Evolutionary conservation across 2,113 vertebrate species (phyloP), one percentile per base, ranked within the genome.

Genomic region (Manacus vitellinus): DNA sequence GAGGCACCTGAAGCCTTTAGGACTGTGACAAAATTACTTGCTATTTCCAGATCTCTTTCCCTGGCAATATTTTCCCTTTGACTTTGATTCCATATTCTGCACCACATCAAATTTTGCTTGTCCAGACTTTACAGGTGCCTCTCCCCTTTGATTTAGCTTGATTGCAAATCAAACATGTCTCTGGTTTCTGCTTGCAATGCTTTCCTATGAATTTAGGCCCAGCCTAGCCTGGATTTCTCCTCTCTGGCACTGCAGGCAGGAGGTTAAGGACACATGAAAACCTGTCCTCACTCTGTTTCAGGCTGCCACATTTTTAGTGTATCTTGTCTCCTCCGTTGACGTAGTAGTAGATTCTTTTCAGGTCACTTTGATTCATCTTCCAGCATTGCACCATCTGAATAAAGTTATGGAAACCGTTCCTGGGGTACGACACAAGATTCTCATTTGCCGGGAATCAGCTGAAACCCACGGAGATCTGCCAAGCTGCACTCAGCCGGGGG

Each of bases 401-500:
- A 58, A 92, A 71, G 31, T 31, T 85, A 30, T 0, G 56, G 54
- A 58, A 68, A 6, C 35, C 3, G 8, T 82, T 85, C 20, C 58
- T 73, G 55, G 49, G 19, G 3, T 85, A 55, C 54, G 43, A 67
- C 35, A 11, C 2, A 10, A 43, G 31, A 37, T 49, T 78, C 62
- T 79, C n/a, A 23, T 51, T 66, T 58, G 47, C 31, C 22, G 30
- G 54, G 23, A 65, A 27, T 87, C 44, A 24, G 7, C 46, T 15
- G 19, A 52, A 55, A 39, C 89, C 52, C 4, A 11, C 0, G 2
- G 62, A 37, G 71, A 58, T 73, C 20, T 24, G 7, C 43, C 0
- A 1, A 76, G 74, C 39, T 83, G 35, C 51, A 47, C 6, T 27
- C 5, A 4, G 44, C 49, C 0, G 0, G 39, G 54, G 61, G 13